phyloP scores from a whole-genome alignment of 2,797 vertebrate genomes.

The Schizopygopsis malacanthus region DNA sequence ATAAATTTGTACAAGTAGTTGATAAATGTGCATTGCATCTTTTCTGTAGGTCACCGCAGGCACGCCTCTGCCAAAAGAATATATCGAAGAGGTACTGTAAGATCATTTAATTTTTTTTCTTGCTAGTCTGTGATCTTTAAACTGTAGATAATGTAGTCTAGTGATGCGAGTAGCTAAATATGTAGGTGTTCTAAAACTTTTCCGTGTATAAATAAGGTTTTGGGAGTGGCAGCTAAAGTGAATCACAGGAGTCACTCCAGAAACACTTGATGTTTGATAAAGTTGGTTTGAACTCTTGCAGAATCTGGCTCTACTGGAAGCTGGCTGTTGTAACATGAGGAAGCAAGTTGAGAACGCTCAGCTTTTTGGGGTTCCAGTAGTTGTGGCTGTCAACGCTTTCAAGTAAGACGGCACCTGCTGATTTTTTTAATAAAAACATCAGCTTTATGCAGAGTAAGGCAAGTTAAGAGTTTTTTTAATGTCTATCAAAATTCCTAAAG shows the following conservation, averaged over 20 bases:
- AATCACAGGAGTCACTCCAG: neutral
- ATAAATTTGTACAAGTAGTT: neutral
- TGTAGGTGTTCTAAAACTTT: neutral
- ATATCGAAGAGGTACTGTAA: conserved; percentile 88
- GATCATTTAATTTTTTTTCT: neutral
- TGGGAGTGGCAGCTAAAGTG: neutral
- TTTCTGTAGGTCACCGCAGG: conserved; percentile 90
- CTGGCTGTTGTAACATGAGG: conserved; percentile 91
- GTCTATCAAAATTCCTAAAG: neutral
- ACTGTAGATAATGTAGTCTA: neutral
- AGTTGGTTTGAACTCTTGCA: conserved; percentile 61
- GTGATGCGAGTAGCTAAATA: neutral
- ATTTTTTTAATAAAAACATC: neutral
- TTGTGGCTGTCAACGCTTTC: conserved; percentile 95
- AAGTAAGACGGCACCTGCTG: conserved; percentile 79
- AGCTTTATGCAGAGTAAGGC: neutral
- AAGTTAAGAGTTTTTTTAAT: neutral
- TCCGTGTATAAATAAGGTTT: neutral
- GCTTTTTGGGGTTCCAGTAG: conserved; percentile 91
- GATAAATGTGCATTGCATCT: neutral
- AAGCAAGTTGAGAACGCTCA: conserved; percentile 95
- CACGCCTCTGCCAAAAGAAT: conserved; percentile 91
- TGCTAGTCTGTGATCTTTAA: neutral
- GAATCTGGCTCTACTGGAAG: conserved; percentile 90
- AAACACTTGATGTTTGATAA: neutral